Conservation (phyloP, 2,113 vertebrate species). For the Speoplatyrhinus poulsoni region DNA sequence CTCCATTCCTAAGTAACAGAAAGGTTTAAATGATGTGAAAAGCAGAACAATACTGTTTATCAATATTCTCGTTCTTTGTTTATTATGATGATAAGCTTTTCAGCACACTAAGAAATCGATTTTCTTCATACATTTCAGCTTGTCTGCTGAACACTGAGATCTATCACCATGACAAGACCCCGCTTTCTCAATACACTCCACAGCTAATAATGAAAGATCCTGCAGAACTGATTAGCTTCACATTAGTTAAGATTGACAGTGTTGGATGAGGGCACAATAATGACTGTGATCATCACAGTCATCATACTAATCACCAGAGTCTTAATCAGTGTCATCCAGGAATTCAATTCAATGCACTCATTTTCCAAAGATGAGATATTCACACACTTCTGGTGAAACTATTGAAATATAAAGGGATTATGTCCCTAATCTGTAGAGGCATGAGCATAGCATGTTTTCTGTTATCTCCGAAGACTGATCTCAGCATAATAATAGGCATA, state of each 20-base stretch:
- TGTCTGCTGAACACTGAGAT: not conserved
- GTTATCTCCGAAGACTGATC: constrained; percentile 21
- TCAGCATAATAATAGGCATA: constrained; percentile 19
- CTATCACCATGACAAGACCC: constrained; percentile 2
- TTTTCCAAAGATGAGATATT: constrained; percentile 62
- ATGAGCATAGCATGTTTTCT: constrained; percentile 18
- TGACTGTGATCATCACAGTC: constrained; percentile 53
- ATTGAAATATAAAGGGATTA: constrained; percentile 46
- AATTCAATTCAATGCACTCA: constrained; percentile 42
- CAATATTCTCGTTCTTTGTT: too few relatives aligned
- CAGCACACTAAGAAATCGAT: too few relatives aligned
- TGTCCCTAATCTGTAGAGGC: constrained; percentile 37
- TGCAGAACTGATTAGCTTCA: constrained; percentile 25
- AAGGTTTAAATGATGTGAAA: too few relatives aligned
- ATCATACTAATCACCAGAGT: constrained; percentile 57
- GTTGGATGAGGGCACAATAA: constrained; percentile 50
- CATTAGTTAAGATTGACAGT: constrained; percentile 49
- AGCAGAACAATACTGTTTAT: too few relatives aligned
- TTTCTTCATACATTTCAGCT: constrained; percentile 2
- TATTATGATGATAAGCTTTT: too few relatives aligned
- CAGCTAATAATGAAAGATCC: not conserved
- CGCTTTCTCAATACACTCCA: not conserved
- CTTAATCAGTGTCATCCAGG: constrained; percentile 62
- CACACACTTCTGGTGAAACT: constrained; percentile 43
- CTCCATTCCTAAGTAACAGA: too few relatives aligned